These are phyloP conservation scores for Athalia cordata DNA, from an alignment of 2,888 invertebrate genomes.

Conservation along the genomic window DNA sequence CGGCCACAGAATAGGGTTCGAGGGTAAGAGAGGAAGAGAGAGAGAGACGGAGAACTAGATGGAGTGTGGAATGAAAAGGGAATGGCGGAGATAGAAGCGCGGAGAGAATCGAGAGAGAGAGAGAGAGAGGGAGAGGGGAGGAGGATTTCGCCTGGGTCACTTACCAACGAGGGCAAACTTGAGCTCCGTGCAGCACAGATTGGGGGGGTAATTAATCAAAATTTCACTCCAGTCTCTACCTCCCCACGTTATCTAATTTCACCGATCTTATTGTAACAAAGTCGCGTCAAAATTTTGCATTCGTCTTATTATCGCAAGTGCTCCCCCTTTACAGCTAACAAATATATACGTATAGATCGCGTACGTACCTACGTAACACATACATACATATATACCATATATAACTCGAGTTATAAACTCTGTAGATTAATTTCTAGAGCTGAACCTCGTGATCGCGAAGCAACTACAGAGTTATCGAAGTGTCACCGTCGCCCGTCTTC, in stretches of 20 bases:
- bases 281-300: not conserved
- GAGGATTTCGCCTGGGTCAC: constrained; percentile 3
- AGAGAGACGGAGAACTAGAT: constrained; percentile 45
- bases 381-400: too few species aligned
- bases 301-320: too few species aligned
- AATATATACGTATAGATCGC: too few species aligned
- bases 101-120: constrained; percentile 26
- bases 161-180: not conserved
- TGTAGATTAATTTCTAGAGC: too few species aligned
- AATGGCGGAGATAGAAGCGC: constrained; percentile 43
- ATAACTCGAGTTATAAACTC: too few species aligned
- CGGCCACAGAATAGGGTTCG: not conserved
- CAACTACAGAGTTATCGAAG: too few species aligned
- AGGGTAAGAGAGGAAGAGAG: constrained; percentile 35
- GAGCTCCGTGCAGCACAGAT: not conserved
- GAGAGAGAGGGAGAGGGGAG: constrained; percentile 22
- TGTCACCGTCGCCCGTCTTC: too few species aligned
- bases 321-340: too few species aligned
- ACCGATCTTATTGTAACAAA: too few species aligned
- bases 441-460: too few species aligned
- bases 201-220: not conserved
- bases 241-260: not conserved
- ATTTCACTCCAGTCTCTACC: not conserved
- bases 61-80: not conserved
- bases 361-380: too few species aligned